Evolutionary conservation across 2,113 vertebrate genomes (phyloP).

Genomic region (Pungitius pungitius): DNA sequence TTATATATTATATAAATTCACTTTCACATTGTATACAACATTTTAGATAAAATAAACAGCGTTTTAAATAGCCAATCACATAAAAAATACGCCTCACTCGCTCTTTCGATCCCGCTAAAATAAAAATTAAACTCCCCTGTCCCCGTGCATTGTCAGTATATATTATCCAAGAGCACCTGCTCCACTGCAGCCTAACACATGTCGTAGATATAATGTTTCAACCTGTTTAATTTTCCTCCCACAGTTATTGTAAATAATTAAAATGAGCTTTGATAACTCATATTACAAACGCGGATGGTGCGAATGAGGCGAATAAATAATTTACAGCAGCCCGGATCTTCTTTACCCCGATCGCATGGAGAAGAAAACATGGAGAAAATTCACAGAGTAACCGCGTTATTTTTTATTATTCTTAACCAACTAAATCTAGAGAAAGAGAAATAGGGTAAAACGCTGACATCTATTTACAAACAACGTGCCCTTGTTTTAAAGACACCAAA

Average conservation of each 20-base stretch:
- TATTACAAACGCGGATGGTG: constrained; percentile 95
- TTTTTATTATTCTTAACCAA: constrained; percentile 26
- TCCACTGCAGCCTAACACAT: constrained; percentile 83
- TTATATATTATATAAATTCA: not conserved
- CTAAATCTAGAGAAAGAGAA: not conserved
- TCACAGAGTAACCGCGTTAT: not conserved
- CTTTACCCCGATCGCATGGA: constrained; percentile 71
- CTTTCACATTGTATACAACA: not conserved
- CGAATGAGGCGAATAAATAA: constrained; percentile 92
- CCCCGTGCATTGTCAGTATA: constrained; percentile 16
- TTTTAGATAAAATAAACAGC: not conserved
- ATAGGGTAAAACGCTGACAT: constrained; percentile 29
- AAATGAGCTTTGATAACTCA: constrained; percentile 96
- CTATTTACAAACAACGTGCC: constrained; percentile 69
- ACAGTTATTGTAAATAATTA: constrained; percentile 95
- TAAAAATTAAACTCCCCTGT: not conserved
- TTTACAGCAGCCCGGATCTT: constrained; percentile 79
- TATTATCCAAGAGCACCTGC: constrained; percentile 64
- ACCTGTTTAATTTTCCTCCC: constrained; percentile 89
- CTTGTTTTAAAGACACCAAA: not conserved
- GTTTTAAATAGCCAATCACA: constrained; percentile 8
- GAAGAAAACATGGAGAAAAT: constrained; percentile 39
- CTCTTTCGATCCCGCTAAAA: not conserved
- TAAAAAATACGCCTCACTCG: not conserved
- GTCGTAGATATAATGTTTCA: constrained; percentile 89